Evolutionary conservation across 1,140 invertebrate species (phyloP), one percentile per base, ranked within the genome.

Genomic region (Cydia strobilella): DNA sequence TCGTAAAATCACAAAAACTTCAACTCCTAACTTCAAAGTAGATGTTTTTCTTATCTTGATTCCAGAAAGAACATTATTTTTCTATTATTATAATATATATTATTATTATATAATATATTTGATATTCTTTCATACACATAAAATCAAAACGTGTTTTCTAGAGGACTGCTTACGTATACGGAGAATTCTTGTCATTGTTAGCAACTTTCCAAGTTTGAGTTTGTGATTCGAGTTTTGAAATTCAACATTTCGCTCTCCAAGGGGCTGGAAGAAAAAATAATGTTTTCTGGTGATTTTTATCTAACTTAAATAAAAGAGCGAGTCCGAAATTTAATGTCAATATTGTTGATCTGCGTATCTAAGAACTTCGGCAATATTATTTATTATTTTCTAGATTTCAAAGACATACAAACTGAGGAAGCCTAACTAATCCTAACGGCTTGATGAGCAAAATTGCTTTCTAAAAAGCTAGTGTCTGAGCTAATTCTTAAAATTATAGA

Each of bases 221-320:
- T 59, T 59, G 54, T 59, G 54, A 59, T 59, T 59, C 54, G 20
- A 59, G 54, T 59, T 59, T 59, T 20, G 9, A 59, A 59, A 59
- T 59, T 59, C 54, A 59, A 59, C 54, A 23, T 59, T 59, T 59
- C 20, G 4, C 20, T 23, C 54, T 59, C 20, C 54, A 59, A 23
- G 20, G 10, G 54, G 3, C 54, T 59, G 54, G 20, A 54, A 18
- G 54, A 23, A 59, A 59, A 20, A 59, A 59, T 59, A 59, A 59
- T 59, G n/a, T 59, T 59, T 23, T 23, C 20, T 23, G 20, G 18
- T 23, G 54, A 12, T 0, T 59, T 59, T 59, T 10, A 23, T 20
- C 20, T 7, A 59, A n/a, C 20, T 12, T n/a, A 20, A 23, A 59
- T 23, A 23, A 7, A n/a, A 51, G 13, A 51, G 42, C 3, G 4